Evolutionary conservation across 2,113 vertebrate species (phyloP).

Genomic region (Cyphotilapia sp.): DNA sequence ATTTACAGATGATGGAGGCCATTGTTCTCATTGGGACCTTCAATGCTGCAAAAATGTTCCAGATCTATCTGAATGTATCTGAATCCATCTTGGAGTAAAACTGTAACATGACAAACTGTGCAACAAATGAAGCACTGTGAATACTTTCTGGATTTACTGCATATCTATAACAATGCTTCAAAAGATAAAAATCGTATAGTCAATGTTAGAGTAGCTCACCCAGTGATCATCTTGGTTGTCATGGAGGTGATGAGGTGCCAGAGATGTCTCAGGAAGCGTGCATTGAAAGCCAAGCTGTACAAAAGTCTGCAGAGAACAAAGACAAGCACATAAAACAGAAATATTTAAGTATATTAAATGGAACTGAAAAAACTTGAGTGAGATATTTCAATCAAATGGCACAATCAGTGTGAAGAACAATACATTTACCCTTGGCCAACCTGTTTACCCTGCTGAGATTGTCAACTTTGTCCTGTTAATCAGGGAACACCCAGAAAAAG

Average conservation of each 20-base stretch:
- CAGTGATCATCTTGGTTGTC: conserved; percentile 97
- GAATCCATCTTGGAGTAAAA: not conserved
- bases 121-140: not conserved
- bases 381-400: conserved; percentile 1
- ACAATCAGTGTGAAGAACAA: conserved; percentile 18
- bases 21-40: not conserved
- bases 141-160: not conserved
- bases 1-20: not conserved
- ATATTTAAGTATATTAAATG: not conserved
- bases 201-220: conserved; percentile 69
- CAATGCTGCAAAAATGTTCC: not conserved
- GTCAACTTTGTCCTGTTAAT: conserved; percentile 39
- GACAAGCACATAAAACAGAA: not conserved
- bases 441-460: conserved; percentile 14
- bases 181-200: not conserved
- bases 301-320: conserved; percentile 79
- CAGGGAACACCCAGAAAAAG: conserved; percentile 26
- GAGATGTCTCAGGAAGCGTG: conserved; percentile 92
- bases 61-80: not conserved
- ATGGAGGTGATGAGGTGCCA: conserved; percentile 97
- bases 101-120: not conserved
- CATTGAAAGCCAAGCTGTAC: conserved; percentile 97
- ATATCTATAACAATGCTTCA: not conserved
- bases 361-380: not conserved
- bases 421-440: conserved; percentile 25